phyloP scores from a whole-genome alignment of 2,113 vertebrate species.

The Oryzias celebensis region DNA sequence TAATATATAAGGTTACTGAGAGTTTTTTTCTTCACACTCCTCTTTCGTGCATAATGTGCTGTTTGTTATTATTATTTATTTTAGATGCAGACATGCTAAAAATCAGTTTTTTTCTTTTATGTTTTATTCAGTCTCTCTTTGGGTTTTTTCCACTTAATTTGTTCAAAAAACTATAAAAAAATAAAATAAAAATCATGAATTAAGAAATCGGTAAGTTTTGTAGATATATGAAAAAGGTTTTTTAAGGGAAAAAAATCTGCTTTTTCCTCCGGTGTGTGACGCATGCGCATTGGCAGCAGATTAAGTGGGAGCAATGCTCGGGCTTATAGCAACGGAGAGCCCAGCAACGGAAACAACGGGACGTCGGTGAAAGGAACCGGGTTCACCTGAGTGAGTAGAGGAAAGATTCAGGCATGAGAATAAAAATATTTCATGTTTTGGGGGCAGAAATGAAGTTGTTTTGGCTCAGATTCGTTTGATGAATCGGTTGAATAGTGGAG shows the following conservation, averaged over 20 bases:
- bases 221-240: neutral
- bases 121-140: neutral
- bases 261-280: neutral
- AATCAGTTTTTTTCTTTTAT: no score
- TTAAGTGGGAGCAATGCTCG: slow-evolving; percentile 32
- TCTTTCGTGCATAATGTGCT: no score
- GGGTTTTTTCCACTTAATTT: neutral
- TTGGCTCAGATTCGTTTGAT: neutral
- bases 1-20: no score
- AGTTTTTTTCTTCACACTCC: no score
- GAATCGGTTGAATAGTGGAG: slow-evolving; percentile 7
- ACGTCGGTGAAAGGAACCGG: slow-evolving; percentile 18
- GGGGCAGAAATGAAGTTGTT: neutral
- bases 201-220: neutral
- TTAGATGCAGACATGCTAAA: no score
- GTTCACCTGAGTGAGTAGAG: slow-evolving; percentile 47
- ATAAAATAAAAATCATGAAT: neutral
- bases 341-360: slow-evolving; percentile 43
- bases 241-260: no score
- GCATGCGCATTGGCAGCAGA: slow-evolving; percentile 39
- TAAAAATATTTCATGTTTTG: neutral
- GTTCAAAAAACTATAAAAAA: neutral
- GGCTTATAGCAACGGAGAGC: slow-evolving; percentile 51
- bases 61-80: no score
- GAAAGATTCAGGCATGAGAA: neutral